Conservation (phyloP, 2,888 invertebrate species). For the Vesta saturnalis region DNA sequence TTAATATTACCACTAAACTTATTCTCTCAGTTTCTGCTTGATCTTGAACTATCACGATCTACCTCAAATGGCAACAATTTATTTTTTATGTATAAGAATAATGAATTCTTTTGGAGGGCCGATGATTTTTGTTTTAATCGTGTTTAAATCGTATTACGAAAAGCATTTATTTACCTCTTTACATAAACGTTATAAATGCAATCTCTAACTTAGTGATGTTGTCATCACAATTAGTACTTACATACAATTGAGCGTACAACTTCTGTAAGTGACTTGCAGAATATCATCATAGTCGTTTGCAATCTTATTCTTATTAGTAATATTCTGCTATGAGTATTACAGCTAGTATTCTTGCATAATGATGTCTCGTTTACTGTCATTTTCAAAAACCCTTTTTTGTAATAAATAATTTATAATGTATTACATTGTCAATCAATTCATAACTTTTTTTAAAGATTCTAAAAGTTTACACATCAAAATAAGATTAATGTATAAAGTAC, state of each 20-base stretch:
- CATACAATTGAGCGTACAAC: neutral
- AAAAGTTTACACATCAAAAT: neutral
- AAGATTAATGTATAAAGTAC: constrained; percentile 19
- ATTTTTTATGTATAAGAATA: neutral
- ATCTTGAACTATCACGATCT: neutral
- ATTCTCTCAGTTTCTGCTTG: no score
- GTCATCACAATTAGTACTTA: neutral
- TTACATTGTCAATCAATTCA: neutral
- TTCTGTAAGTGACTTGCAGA: neutral
- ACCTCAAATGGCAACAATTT: neutral
- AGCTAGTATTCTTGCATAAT: neutral
- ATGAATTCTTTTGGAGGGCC: neutral
- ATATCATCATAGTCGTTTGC: neutral
- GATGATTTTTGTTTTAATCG: neutral
- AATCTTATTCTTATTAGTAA: neutral
- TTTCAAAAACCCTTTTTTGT: no score
- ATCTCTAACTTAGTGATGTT: no score
- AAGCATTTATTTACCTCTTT: no score
- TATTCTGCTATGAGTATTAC: no score
- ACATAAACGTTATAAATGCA: no score
- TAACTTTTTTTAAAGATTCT: neutral
- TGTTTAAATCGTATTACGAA: no score
- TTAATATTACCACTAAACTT: neutral
- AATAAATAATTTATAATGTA: neutral
- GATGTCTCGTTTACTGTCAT: neutral